Evolutionary conservation across 2,888 invertebrate genomes (phyloP), one percentile per base, ranked within the genome.

Genomic region (Eudasyphora cyanicolor): DNA sequence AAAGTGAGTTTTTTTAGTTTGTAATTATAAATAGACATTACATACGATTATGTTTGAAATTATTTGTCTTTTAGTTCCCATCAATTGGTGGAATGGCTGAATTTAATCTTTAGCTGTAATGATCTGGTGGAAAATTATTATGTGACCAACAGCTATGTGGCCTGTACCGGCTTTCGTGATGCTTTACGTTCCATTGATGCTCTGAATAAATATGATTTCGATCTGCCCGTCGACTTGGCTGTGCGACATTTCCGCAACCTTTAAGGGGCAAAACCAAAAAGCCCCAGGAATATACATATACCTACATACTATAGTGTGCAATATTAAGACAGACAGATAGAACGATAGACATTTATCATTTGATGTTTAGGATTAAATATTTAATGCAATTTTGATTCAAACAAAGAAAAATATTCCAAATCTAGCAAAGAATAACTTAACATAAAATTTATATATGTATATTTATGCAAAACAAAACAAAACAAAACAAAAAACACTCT

Each of bases 201-300:
- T 76, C 93, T 99, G 74, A 96, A 96, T 74, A 94, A 95, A 76
- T 95, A 96, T 89, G 96, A 97, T 90, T 99, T 99, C 92, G 96
- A 97, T 90, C 93, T 99, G 89, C 99, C 99, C 0, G 97, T 98
- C 17, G 99, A 99, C 92, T 93, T 99, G 88, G 99, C 99, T 51
- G 96, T 99, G 54, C 95, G 98, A 89, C 98, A 99, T 89, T 98
- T 99, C 91, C 97, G 98, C 91, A 98, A 98, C 93, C 99, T 99
- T 92, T 91, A 98, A 97, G 2, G 14, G 32, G 8, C 32, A 32
- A 32, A 32, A 8, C 2, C 3, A 24, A 49, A 4, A 29, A 10
- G 12, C 29, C 10, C 19, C 7, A 32, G 1, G 24, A 29, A 54
- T 17, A 62, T 62, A 62, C 62, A 62, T 29, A 60, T 24, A 19